phyloP scores from a whole-genome alignment of 2,797 vertebrate species.

The Sebastes hubbsi region DNA sequence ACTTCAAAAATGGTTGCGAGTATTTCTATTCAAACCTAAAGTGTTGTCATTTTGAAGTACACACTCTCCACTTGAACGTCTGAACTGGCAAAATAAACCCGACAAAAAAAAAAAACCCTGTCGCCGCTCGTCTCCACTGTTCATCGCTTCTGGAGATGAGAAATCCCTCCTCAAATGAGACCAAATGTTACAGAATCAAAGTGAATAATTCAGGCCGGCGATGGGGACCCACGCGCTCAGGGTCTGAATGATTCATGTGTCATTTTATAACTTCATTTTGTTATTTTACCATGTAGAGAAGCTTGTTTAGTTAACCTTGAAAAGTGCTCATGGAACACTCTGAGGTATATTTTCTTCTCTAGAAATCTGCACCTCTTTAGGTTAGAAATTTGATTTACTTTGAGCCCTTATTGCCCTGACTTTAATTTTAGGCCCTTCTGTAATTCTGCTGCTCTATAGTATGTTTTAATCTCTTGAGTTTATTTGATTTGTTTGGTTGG shows the following conservation, averaged over 20 bases:
- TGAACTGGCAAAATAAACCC: conserved; percentile 23
- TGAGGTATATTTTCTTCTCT: neutral
- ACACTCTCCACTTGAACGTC: conserved; percentile 26
- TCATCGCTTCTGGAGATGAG: conserved; percentile 34
- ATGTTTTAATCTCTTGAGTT: conserved; percentile 7
- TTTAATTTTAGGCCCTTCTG: conserved; percentile 1
- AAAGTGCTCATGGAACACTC: conserved; percentile 5
- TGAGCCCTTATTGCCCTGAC: neutral
- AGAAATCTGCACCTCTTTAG: neutral
- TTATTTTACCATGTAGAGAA: conserved; percentile 53
- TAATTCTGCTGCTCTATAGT: neutral
- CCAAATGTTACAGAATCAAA: conserved; percentile 79
- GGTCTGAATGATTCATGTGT: conserved; percentile 81
- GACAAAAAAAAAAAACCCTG: neutral
- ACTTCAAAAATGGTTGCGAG: conserved; percentile 24
- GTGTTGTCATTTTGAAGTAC: conserved; percentile 32
- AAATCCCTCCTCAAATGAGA: conserved; percentile 61
- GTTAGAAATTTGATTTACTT: neutral
- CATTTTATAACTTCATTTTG: conserved; percentile 75
- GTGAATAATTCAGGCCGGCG: conserved; percentile 79
- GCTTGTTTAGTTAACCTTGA: conserved; percentile 50
- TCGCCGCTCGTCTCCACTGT: conserved; percentile 12
- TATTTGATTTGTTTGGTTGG: conserved; percentile 25
- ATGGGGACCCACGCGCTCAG: conserved; percentile 60
- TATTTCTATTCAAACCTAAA: conserved; percentile 40